Evolutionary conservation across 2,113 vertebrate genomes (phyloP), one percentile per base, ranked within the genome.

Genomic region (Oostethus manadensis): DNA sequence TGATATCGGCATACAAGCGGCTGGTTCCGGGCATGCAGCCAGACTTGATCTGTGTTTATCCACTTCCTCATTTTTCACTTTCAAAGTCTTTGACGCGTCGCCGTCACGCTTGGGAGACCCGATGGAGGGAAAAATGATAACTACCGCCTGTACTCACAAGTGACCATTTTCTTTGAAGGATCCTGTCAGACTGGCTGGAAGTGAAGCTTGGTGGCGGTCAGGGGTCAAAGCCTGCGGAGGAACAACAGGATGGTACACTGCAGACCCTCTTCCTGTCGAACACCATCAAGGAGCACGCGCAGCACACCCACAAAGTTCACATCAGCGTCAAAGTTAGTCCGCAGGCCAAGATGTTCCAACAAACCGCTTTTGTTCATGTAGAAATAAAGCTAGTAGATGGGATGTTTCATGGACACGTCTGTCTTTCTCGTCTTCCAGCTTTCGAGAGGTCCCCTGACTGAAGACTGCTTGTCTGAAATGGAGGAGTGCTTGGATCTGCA

Each of bases 161-260:
- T 45, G 4, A 13, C 11, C 16, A 8, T 55, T 55, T 55, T 18
- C 53, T 57, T 42, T 33, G 6, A 64, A 98, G 97, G 79, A 76
- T 91, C 61, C 78, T 97, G 47, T 89, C 89, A 18, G 88, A 93
- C 33, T 99, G 97, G 97, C 81, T 98, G 72, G 92, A 95, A 85
- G 88, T 88, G 42, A 99, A 98, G 74, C 89, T 99, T 5, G 75
- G 77, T 51, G 88, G 88, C 10, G 64, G 57, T 3, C 74, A 74
- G 64, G 68, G 16, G 18, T 56, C 43, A 0, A 80, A 86, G 18
- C 83, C 44, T 0, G 3, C 20, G 1, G 49, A 48, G 10, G 51
- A 54, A 10, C 10, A n/a, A 10, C 21, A 13, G 8, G 81, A 87
- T 6, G 82, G 86, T 1, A 83, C 59, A 10, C 84, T 97, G 66